A percentile compares a stretch with the other conserved stretches of the same genome.
Conservation (phyloP, 1,140 invertebrate genomes). For the Drosophila mauritiana region DNA sequence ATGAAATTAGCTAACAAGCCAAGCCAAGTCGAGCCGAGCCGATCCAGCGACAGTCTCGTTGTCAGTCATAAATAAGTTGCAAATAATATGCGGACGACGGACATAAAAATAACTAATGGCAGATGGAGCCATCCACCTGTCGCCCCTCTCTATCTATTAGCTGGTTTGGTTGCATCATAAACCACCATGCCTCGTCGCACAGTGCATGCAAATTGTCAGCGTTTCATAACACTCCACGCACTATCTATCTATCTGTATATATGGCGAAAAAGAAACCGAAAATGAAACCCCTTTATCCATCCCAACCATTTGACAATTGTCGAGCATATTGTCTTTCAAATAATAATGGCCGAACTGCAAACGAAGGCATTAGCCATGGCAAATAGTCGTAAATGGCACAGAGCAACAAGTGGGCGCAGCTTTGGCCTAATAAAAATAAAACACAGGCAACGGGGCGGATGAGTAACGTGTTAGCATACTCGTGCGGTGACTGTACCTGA, state of each 20-base stretch:
- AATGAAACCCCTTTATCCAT: slow-evolving; percentile 12
- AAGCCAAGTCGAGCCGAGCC: slow-evolving; percentile 23
- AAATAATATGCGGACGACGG: slow-evolving; percentile 61
- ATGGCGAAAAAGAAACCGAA: slow-evolving; percentile 1
- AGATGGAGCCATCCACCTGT: slow-evolving; percentile 46
- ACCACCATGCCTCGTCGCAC: slow-evolving; percentile 37
- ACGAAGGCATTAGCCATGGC: slow-evolving; percentile 41
- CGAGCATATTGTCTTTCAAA: slow-evolving; percentile 31
- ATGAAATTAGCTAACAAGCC: slow-evolving; percentile 68
- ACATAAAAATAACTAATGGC: slow-evolving; percentile 66
- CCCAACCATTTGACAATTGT: slow-evolving; percentile 36
- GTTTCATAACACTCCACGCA: slow-evolving; percentile 41
- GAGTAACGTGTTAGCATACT: slow-evolving; percentile 44
- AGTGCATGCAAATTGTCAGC: slow-evolving; percentile 57
- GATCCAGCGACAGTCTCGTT: no score
- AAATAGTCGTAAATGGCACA: slow-evolving; percentile 31
- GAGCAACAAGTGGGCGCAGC: slow-evolving; percentile 44
- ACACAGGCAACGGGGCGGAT: slow-evolving; percentile 19
- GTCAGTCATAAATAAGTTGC: slow-evolving; percentile 74
- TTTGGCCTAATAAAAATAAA: slow-evolving; percentile 38
- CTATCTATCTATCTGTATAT: not conserved
- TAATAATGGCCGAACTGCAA: slow-evolving; percentile 44
- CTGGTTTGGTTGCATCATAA: slow-evolving; percentile 47
- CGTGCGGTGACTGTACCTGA: slow-evolving; percentile 33
- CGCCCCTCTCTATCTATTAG: slow-evolving; percentile 27